A percentile compares a stretch with the other conserved stretches of the same genome.
phyloP scores from a whole-genome alignment of 2,888 invertebrate species.

The Cancer borealis region DNA sequence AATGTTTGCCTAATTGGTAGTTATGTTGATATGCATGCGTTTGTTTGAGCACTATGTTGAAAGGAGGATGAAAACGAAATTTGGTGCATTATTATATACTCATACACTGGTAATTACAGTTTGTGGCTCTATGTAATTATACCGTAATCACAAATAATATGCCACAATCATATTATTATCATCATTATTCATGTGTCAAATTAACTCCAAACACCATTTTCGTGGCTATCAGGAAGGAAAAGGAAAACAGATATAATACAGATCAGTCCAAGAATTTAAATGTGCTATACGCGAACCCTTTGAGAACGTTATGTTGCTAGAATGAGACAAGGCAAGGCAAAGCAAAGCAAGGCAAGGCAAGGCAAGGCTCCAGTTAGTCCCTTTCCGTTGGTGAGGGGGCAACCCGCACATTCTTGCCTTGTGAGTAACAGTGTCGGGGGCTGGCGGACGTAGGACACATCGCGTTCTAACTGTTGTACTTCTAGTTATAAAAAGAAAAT shows the following conservation, averaged over 20 bases:
- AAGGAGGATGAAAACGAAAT: neutral
- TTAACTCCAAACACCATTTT: neutral
- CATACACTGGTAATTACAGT: neutral
- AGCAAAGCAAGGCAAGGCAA: neutral
- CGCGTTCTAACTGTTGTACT: neutral
- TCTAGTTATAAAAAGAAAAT: too few species aligned
- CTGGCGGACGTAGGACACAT: neutral
- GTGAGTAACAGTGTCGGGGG: neutral
- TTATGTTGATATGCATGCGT: neutral
- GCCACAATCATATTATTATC: neutral
- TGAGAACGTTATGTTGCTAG: neutral
- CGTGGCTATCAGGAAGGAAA: too few species aligned
- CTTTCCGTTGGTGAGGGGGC: neutral
- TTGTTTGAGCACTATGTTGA: neutral
- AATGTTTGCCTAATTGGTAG: neutral
- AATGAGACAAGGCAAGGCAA: neutral
- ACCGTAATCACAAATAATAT: neutral
- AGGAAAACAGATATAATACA: too few species aligned
- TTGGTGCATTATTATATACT: neutral
- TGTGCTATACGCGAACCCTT: neutral
- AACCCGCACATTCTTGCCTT: constrained; percentile 23
- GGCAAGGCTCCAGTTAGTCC: neutral
- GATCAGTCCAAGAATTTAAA: neutral
- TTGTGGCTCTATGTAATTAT: neutral
- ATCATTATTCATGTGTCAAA: neutral